A percentile compares a stretch with the other conserved stretches of the same genome.
These are phyloP conservation scores for Ceratosolen solmsi DNA, from an alignment of 1,140 invertebrate genomes.

Conservation along the genomic window DNA sequence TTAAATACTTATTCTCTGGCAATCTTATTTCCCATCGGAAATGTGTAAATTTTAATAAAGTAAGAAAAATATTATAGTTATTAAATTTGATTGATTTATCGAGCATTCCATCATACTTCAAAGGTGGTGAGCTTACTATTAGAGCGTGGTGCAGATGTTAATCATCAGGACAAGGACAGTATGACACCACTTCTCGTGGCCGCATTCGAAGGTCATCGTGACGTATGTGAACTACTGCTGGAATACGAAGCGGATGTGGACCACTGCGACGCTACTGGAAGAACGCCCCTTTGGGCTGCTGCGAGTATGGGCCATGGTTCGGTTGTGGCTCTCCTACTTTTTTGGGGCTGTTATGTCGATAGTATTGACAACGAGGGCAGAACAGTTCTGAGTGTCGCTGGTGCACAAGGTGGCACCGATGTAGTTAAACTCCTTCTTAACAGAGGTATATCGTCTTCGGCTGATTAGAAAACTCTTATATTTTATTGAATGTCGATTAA, in stretches of 20 bases:
- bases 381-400: conserved; percentile 89
- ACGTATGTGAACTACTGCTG: conserved; percentile 88
- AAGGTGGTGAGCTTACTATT: conserved; percentile 84
- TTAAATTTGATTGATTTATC: no score
- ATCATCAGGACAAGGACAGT: conserved; percentile 92
- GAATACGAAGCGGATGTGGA: conserved; percentile 92
- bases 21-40: no score
- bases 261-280: conserved; percentile 84
- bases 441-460: conserved; percentile 78
- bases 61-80: no score
- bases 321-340: conserved; percentile 86
- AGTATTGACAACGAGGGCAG: conserved; percentile 92
- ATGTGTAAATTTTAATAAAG: no score
- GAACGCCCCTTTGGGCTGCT: conserved; percentile 87
- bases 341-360: conserved; percentile 92
- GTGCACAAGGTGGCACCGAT: conserved; percentile 86
- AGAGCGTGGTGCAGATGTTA: conserved; percentile 89
- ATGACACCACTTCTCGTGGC: conserved; percentile 95
- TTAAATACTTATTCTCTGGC: no score
- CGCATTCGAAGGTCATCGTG: conserved; percentile 92
- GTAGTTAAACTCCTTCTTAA: conserved; percentile 92
- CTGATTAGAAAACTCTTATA: no score
- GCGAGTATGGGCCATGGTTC: conserved; percentile 89
- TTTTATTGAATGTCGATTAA: no score
- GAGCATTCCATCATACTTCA: no score